phyloP scores from a whole-genome alignment of 2,888 invertebrate species.

The Aradus depressus region DNA sequence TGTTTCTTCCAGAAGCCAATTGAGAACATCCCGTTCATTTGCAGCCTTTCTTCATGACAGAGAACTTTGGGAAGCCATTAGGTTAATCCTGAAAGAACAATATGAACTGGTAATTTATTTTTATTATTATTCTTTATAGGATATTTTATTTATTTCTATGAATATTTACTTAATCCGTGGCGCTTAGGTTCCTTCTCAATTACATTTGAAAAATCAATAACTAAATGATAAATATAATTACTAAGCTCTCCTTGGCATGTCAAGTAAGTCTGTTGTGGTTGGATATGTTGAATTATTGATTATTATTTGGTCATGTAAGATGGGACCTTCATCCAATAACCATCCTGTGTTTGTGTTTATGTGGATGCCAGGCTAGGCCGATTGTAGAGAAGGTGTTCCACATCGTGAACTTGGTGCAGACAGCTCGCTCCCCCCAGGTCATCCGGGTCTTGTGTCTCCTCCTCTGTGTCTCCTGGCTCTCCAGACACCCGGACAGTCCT shows the following conservation, averaged over 20 bases:
- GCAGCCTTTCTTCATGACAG: slow-evolving; percentile 53
- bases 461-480: slow-evolving; percentile 46
- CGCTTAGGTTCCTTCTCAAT: too few species aligned
- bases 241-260: too few species aligned
- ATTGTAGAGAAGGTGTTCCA: slow-evolving; percentile 56
- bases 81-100: slow-evolving; percentile 46
- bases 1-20: slow-evolving; percentile 44
- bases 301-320: slow-evolving; percentile 10
- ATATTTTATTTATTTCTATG: neutral
- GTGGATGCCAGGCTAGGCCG: slow-evolving; percentile 49
- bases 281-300: slow-evolving; percentile 7
- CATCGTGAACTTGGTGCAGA: slow-evolving; percentile 52
- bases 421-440: slow-evolving; percentile 56
- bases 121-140: neutral
- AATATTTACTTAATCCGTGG: too few species aligned
- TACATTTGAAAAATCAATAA: too few species aligned
- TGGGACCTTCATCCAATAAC: too few species aligned
- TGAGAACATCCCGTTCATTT: slow-evolving; percentile 48
- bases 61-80: slow-evolving; percentile 50
- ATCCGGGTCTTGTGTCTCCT: slow-evolving; percentile 54
- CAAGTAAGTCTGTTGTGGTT: too few species aligned
- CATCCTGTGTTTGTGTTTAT: too few species aligned
- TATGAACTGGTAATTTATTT: slow-evolving; percentile 38
- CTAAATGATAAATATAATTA: too few species aligned
- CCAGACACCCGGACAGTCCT: slow-evolving; percentile 46